A percentile compares a stretch with the other conserved stretches of the same genome.
These are phyloP conservation scores for Leucozona laternaria DNA, from an alignment of 2,888 invertebrate genomes.

Conservation along the genomic window DNA sequence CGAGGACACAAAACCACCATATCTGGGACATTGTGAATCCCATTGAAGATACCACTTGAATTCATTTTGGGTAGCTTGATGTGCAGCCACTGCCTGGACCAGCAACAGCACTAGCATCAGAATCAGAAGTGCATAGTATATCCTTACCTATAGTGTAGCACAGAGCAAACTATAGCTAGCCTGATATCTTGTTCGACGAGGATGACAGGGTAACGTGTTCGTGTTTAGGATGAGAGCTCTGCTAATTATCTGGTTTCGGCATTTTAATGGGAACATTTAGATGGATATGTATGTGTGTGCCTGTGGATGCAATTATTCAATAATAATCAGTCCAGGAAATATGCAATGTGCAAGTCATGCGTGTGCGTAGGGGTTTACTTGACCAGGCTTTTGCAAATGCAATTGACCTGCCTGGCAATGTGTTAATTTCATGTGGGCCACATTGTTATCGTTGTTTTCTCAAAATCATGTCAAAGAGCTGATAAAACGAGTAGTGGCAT, in stretches of 20 bases:
- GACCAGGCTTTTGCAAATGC: slow-evolving; percentile 49
- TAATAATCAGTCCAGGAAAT: slow-evolving; percentile 54
- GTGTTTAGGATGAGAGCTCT: slow-evolving; percentile 57
- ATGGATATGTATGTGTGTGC: slow-evolving; percentile 34
- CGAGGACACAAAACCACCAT: slow-evolving; percentile 70
- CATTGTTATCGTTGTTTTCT: slow-evolving; percentile 60
- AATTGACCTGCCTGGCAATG: slow-evolving; percentile 62
- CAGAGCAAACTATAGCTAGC: background rate
- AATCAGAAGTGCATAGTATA: too few relatives aligned
- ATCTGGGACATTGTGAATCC: slow-evolving; percentile 71
- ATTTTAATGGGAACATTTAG: slow-evolving; percentile 66
- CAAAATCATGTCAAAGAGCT: slow-evolving; percentile 57
- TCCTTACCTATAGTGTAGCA: too few relatives aligned
- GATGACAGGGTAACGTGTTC: slow-evolving; percentile 35
- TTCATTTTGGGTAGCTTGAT: slow-evolving; percentile 71
- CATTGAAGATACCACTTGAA: slow-evolving; percentile 74
- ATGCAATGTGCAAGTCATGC: slow-evolving; percentile 23
- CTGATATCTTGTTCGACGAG: slow-evolving; percentile 45
- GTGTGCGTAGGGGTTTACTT: slow-evolving; percentile 16
- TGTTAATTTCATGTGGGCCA: slow-evolving; percentile 65
- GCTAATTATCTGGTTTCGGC: slow-evolving; percentile 70
- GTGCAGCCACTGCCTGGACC: slow-evolving; percentile 45
- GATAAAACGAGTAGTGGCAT: slow-evolving; percentile 12
- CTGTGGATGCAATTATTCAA: slow-evolving; percentile 42
- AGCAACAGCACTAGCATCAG: background rate